phyloP scores from a whole-genome alignment of 2,888 invertebrate species.

The Sphinx pinastri region DNA sequence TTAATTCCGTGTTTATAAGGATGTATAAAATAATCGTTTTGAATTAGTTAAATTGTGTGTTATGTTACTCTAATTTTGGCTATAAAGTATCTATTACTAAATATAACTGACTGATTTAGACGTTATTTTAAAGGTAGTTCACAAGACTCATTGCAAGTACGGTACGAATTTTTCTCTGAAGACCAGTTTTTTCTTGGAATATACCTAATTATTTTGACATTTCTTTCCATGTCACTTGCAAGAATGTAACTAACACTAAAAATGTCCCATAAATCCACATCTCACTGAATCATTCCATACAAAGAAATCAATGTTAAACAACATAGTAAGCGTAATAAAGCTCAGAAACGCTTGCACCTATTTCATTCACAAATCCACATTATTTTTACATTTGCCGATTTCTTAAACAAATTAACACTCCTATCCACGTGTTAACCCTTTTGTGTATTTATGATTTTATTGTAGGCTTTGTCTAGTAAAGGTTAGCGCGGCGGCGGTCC shows the following conservation, averaged over 20 bases:
- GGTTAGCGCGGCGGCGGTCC: slow-evolving; percentile 45
- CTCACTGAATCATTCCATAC: background rate
- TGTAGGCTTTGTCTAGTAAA: slow-evolving; percentile 50
- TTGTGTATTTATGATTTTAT: slow-evolving; percentile 74
- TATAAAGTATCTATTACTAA: too few relatives aligned
- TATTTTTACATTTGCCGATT: slow-evolving; percentile 51
- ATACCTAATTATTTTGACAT: too few relatives aligned
- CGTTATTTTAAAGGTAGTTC: too few relatives aligned
- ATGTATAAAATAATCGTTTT: too few relatives aligned
- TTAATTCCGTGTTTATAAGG: too few relatives aligned
- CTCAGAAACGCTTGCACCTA: slow-evolving; percentile 32
- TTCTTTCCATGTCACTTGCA: background rate
- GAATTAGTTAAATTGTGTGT: too few relatives aligned
- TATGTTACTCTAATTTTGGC: too few relatives aligned
- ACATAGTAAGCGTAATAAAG: slow-evolving; percentile 31
- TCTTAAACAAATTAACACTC: slow-evolving; percentile 76
- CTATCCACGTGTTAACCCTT: slow-evolving; percentile 72
- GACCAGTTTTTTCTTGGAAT: too few relatives aligned
- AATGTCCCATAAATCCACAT: background rate
- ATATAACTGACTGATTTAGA: too few relatives aligned
- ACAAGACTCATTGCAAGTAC: too few relatives aligned
- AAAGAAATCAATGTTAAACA: background rate
- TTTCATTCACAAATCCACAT: slow-evolving; percentile 44
- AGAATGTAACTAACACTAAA: background rate
- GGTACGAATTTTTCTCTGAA: too few relatives aligned